A percentile compares a stretch with the other conserved stretches of the same genome.
These are phyloP conservation scores for Calidris pygmaea DNA, from an alignment of 2,113 vertebrate genomes.

Conservation along the genomic window DNA sequence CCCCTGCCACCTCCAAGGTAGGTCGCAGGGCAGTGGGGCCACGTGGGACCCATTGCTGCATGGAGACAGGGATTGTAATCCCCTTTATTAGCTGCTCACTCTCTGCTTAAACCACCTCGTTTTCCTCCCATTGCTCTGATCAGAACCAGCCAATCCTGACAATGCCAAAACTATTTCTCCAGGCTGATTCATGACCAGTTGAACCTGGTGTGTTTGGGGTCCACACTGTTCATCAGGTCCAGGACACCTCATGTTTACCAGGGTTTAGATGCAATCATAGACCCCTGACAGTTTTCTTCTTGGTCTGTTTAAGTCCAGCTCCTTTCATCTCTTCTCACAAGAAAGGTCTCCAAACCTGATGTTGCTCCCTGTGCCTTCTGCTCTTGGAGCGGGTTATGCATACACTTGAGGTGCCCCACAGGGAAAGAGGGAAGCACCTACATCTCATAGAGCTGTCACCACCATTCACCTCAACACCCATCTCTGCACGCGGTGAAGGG, in stretches of 20 bases:
- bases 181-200: not conserved
- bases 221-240: not conserved
- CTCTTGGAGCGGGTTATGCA: not conserved
- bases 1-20: not conserved
- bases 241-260: not conserved
- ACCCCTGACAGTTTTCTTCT: not conserved
- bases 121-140: not conserved
- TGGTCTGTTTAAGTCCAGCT: not conserved
- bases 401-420: rapidly evolving
- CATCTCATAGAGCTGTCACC: not conserved
- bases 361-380: not conserved
- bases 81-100: not conserved
- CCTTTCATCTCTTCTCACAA: not conserved
- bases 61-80: not conserved
- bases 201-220: not conserved
- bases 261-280: not conserved
- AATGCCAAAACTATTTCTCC: not conserved
- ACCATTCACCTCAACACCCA: not conserved
- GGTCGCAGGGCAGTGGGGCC: not conserved
- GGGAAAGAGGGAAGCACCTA: not conserved
- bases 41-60: not conserved
- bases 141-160: not conserved
- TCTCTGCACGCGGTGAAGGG: not conserved
- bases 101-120: not conserved
- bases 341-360: not conserved